Base-by-base conservation (phyloP, 2,113 vertebrate species). In the Cheirogaleus medius region DNA sequence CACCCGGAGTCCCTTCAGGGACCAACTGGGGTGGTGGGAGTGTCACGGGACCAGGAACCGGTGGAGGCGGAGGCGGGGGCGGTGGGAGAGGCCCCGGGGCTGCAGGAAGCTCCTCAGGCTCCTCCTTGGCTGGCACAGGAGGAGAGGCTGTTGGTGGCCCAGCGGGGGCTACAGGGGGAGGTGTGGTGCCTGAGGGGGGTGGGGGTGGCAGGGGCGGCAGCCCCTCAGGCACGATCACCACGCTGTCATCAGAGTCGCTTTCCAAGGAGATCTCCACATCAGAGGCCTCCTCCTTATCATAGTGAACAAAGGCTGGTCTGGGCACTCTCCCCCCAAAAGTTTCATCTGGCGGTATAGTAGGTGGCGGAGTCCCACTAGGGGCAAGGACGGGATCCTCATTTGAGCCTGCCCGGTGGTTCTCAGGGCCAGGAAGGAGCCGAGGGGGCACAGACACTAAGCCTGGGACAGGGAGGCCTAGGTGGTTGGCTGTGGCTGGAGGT, bases 201-300 rank as follows among this genome's bases (percentile, higher is more conserved):
- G 90, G 88, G 8, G 97, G 97, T 0, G 95, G 97, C 54, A 82
- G 44, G 9, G 95, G 90, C 0, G 99, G 98, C 96, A 99, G 99
- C 14, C 99, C 99, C 12, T 99, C 99, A 0, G 99, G 99, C 32
- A 99, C 99, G 0, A 99, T 99, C 49, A 99, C 99, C 76, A 99
- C 99, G 0, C 99, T 99, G 98, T 99, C 99, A 5, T 99, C 99
- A 0, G 99, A 99, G 98, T 99, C 99, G 0, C 99, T 99, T 47
- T 99, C 99, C 95, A 99, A 96, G 34, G 99, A 99, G 74, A 99
- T 99, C 98, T 99, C 99, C 29, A 99, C 99, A 1, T 99, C 99
- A 0, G 99, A 99, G 0, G 98, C 97, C 60, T 99, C 99, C 94
- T 99, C 99, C 85, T 99, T 99, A 88, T 99, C 99, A 0, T 99